Evolutionary conservation across 2,888 invertebrate genomes (phyloP).

Genomic region (Platycheirus rosarum): DNA sequence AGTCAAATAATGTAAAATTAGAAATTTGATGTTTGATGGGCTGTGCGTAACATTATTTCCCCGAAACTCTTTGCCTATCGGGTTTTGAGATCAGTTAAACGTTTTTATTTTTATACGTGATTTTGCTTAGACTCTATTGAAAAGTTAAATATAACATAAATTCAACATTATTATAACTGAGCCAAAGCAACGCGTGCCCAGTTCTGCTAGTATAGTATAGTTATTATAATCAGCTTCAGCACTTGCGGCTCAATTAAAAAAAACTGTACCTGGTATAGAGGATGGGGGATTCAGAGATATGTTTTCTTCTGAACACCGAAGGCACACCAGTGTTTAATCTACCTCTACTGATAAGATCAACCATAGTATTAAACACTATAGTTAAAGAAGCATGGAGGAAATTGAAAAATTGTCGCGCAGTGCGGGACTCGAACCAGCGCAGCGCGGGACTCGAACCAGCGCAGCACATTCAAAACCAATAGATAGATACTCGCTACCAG

Average conservation of each 20-base stretch:
- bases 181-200: too few relatives aligned
- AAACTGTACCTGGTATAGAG: background rate
- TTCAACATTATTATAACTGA: too few relatives aligned
- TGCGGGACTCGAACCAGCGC: constrained; percentile 33
- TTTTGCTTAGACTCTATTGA: too few relatives aligned
- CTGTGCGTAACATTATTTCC: too few relatives aligned
- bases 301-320: constrained; percentile 62
- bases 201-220: too few relatives aligned
- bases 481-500: background rate
- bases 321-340: constrained; percentile 37
- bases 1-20: too few relatives aligned
- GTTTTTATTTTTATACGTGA: too few relatives aligned
- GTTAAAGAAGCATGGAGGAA: constrained; percentile 46
- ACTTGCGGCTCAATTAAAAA: background rate
- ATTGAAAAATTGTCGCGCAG: background rate
- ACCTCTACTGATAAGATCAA: constrained; percentile 23
- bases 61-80: too few relatives aligned
- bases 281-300: constrained; percentile 9
- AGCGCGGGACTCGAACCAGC: constrained; percentile 35
- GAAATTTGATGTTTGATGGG: too few relatives aligned
- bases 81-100: too few relatives aligned
- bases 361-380: constrained; percentile 6
- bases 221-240: too few relatives aligned
- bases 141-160: too few relatives aligned
- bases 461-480: background rate